phyloP scores from a whole-genome alignment of 1,140 invertebrate species.

The Popillia japonica region DNA sequence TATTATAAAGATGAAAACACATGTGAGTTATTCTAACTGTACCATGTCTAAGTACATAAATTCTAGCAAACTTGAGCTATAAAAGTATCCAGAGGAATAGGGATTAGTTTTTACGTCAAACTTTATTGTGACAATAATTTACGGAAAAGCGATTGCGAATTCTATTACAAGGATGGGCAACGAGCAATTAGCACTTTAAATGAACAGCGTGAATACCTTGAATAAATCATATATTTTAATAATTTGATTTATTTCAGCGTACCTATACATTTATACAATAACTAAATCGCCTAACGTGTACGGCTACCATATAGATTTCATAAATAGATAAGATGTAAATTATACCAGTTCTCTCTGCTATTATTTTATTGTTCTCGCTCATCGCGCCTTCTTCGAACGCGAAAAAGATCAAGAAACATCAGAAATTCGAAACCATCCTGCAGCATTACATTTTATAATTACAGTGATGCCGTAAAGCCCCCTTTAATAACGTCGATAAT shows the following conservation, averaged over 20 bases:
- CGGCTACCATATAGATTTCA: constrained; percentile 1
- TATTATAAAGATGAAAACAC: too few species aligned
- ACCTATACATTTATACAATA: background rate
- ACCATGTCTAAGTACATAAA: too few species aligned
- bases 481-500: constrained; percentile 21
- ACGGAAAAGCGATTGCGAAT: background rate
- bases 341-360: constrained; percentile 15
- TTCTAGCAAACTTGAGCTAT: too few species aligned
- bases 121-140: background rate
- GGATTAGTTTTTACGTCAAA: too few species aligned
- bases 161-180: background rate
- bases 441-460: constrained; percentile 21
- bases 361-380: background rate
- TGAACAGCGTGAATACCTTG: background rate
- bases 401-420: constrained; percentile 22
- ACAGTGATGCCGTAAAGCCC: constrained; percentile 10
- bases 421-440: constrained; percentile 15
- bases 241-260: constrained; percentile 18
- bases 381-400: background rate
- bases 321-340: constrained; percentile 28
- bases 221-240: constrained; percentile 15
- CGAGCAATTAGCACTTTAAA: constrained; percentile 21
- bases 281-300: background rate
- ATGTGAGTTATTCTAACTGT: background rate
- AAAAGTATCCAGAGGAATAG: too few species aligned